Evolutionary conservation across 1,140 invertebrate genomes (phyloP).

Genomic region (Macrosteles quadrilineatus): DNA sequence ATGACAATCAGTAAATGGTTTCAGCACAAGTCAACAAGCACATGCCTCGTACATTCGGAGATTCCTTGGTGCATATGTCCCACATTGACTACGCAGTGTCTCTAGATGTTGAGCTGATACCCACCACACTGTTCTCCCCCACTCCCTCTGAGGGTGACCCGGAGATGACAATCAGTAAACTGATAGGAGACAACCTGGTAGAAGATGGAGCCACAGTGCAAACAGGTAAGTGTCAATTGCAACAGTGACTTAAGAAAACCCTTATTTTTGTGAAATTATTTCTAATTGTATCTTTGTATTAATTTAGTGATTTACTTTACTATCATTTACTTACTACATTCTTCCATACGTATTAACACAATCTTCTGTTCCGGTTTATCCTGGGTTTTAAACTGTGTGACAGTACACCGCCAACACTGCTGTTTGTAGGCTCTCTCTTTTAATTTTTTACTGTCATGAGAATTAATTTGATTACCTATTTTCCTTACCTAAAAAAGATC

Average conservation of each 20-base stretch:
- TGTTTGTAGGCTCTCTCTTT: too few relatives aligned
- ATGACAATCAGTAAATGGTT: constrained; percentile 68
- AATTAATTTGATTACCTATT: too few relatives aligned
- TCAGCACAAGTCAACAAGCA: constrained; percentile 80
- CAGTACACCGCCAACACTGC: too few relatives aligned
- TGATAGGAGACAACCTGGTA: constrained; percentile 87
- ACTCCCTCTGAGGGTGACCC: constrained; percentile 72
- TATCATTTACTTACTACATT: too few relatives aligned
- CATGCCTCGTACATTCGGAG: constrained; percentile 90
- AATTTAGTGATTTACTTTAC: too few relatives aligned
- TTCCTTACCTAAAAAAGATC: too few relatives aligned
- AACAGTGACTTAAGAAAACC: constrained; percentile 14
- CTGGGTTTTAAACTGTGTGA: too few relatives aligned
- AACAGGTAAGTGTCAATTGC: constrained; percentile 66
- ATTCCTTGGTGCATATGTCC: constrained; percentile 83
- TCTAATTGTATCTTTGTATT: too few relatives aligned
- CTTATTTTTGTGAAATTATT: too few relatives aligned
- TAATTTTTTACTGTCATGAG: too few relatives aligned
- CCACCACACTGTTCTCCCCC: constrained; percentile 63
- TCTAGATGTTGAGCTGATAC: constrained; percentile 69
- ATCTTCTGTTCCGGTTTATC: too few relatives aligned
- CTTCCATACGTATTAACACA: too few relatives aligned
- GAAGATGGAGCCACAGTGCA: constrained; percentile 91
- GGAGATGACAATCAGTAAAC: constrained; percentile 80
- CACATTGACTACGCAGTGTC: constrained; percentile 88